Base-by-base conservation (phyloP, 2,797 vertebrate species). In the Myiotriccus ornatus region DNA sequence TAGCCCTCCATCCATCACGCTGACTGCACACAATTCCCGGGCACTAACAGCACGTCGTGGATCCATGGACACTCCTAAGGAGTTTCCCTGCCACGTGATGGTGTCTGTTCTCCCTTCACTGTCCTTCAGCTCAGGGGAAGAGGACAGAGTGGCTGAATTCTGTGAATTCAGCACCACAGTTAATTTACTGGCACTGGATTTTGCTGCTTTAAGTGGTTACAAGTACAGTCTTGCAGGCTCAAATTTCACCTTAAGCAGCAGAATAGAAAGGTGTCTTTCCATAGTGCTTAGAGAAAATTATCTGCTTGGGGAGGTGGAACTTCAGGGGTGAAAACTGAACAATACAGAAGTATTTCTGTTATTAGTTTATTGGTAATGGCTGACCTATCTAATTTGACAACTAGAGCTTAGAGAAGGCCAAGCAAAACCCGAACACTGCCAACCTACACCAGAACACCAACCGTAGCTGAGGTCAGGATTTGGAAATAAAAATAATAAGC, bases 151-250 rank as follows among this genome's bases (percentile, higher is more conserved):
- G 23, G 63, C 46, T 78, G 35, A 83, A 71, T 62, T 65, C 65
- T 73, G 76, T 60, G 57, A 93, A 62, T 75, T 95, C 92, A 90
- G 94, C 87, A 89, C 46, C 78, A 23, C 43, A 23, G 59, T 30
- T 89, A 62, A 87, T 95, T 91, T 94, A 84, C 78, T 75, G 82
- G 76, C 73, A 28, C 62, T 17, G 1, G 25, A 73, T 79, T 93
- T 65, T 0, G 3, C 47, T 60, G 73, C 16, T 70, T 92, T 69
- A 74, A 92, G 71, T 82, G 62, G 80, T 23, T 75, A 56, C 56
- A 50, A 83, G 62, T 18, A 82, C 68, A 77, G 2, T 22, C 68
- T 68, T 55, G 35, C 35, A 69, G 89, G 49, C 10, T 96, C 91
- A 75, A 62, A 74, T 92, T 85, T 89, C 53, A 47, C 63, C 46